Base-by-base conservation (phyloP, 2,888 invertebrate genomes). In the Epinotia demarniana region DNA sequence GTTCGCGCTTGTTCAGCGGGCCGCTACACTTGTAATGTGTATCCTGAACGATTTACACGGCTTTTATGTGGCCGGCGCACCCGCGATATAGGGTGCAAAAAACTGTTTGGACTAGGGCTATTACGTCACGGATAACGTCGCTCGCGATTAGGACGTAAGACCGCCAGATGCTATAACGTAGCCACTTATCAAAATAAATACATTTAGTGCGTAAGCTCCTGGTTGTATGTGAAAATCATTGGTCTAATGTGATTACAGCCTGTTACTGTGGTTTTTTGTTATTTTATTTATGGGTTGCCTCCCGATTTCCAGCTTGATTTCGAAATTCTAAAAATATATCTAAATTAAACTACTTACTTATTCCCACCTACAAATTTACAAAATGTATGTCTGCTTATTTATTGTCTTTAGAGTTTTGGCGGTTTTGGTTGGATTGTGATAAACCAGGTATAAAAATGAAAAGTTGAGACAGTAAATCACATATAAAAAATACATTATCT, bases 61-160 rank as follows among this genome's bases (percentile, higher is more conserved):
- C 91, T 93, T 93, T 92, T 93, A 93, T 92, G 92, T 90, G 81
- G 86, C 85, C 85, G 90, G 88, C 90, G 89, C 88, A 89, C 89
- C 92, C 85, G 90, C 90, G 90, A 91, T 92, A 92, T 89, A 91
- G 93, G 92, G 93, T 92, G 92, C 89, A 92, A 93, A 93, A 93
- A 93, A 92, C 89, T 93, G 92, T 93, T 93, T 92, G 89, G 87
- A 86, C 86, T 84, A 82, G 91, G 90, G 92, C 78, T 84, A 86
- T 89, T 83, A 92, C 93, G 93, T 93, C 92, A 93, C 89, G 83
- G 82, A 86, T 86, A 82, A 90, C 91, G 91, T 90, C 86, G 89
- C 86, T 84, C 84, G 87, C 87, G 87, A 77, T 84, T 83, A 81
- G 84, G 80, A 89, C 92, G 92, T 89, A 90, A 88, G 83, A 85